Conservation (phyloP, 1,140 invertebrate genomes). For the Reticulitermes speratus region DNA sequence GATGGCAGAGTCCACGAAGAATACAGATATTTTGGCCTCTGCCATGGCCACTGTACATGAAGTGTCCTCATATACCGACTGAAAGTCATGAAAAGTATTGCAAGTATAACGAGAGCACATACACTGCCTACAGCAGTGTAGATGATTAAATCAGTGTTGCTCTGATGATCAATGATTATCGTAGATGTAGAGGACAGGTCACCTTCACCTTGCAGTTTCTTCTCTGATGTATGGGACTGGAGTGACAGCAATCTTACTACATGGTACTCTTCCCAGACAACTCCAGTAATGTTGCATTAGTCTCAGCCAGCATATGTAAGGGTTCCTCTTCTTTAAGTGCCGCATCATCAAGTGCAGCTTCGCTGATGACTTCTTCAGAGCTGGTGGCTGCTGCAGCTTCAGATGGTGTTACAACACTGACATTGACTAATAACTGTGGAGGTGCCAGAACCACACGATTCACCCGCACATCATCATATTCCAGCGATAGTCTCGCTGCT, state of each 20-base stretch:
- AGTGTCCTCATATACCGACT: constrained; percentile 35
- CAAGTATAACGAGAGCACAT: constrained; percentile 38
- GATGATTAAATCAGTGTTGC: constrained; percentile 41
- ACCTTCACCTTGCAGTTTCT: constrained; percentile 21
- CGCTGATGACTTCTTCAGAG: constrained; percentile 31
- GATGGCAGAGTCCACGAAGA: constrained; percentile 25
- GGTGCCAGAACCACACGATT: constrained; percentile 43
- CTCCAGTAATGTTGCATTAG: constrained; percentile 45
- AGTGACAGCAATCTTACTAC: constrained; percentile 40
- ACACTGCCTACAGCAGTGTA: constrained; percentile 40
- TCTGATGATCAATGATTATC: constrained; percentile 35
- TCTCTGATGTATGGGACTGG: constrained; percentile 38
- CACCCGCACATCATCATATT: constrained; percentile 44
- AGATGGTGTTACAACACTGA: constrained; percentile 39
- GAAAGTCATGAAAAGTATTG: constrained; percentile 38
- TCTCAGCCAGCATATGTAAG: constrained; percentile 43
- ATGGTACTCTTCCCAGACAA: constrained; percentile 46
- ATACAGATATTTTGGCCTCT: constrained; percentile 37
- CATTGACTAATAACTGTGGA: constrained; percentile 42
- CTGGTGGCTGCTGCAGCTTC: constrained; percentile 26
- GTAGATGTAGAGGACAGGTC: constrained; percentile 30
- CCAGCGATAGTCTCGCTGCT: constrained; percentile 44
- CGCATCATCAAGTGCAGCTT: neutral
- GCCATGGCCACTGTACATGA: constrained; percentile 42
- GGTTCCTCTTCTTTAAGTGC: constrained; percentile 39